phyloP scores from a whole-genome alignment of 1,140 invertebrate genomes.

The Brachionus plicatilis region DNA sequence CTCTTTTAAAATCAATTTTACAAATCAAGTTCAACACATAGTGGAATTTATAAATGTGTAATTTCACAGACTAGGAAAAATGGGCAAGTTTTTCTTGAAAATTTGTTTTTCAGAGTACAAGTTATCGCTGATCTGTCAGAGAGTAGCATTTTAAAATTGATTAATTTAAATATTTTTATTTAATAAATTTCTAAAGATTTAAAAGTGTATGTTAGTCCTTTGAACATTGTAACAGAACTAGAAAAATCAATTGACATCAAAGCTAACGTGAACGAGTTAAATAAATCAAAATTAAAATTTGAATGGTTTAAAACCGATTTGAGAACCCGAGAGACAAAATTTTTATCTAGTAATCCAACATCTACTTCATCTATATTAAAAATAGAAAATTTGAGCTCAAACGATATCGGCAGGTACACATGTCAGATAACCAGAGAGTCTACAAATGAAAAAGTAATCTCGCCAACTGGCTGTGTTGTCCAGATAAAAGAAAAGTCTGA shows the following conservation, averaged over 20 bases:
- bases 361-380: not conserved
- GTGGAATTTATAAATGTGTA: constrained; percentile 21
- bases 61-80: not conserved
- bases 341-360: not conserved
- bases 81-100: not conserved
- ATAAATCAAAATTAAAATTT: not conserved
- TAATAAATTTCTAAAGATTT: not conserved
- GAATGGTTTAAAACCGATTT: constrained; percentile 26
- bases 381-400: not conserved
- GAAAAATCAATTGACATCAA: not conserved
- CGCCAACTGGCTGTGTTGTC: not conserved
- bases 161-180: not conserved
- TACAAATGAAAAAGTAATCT: constrained; percentile 20
- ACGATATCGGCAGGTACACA: not conserved
- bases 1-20: not conserved
- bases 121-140: not conserved
- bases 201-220: not conserved
- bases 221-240: not conserved
- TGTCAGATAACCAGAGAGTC: constrained; percentile 1
- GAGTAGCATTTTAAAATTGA: not conserved
- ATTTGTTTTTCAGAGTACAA: not conserved
- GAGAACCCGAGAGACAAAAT: not conserved
- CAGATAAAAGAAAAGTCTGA: constrained; percentile 8
- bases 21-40: not conserved
- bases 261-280: not conserved